Percentiles rank a stretch among this genome's conserved stretches.
Evolutionary conservation across 2,113 vertebrate genomes (phyloP).

Genomic region (Penelope pileata): DNA sequence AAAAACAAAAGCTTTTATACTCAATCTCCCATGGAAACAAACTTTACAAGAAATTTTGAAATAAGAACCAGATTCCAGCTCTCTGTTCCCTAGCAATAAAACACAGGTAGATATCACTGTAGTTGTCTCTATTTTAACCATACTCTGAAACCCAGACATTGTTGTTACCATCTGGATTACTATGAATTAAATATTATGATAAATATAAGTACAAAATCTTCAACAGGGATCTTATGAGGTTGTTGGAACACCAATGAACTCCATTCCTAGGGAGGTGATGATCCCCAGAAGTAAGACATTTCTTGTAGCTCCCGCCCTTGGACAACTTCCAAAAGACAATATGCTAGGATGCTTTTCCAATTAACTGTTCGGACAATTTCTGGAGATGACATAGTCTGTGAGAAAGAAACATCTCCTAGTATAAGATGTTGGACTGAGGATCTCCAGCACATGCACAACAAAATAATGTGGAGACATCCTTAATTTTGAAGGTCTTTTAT

Average conservation of each 20-base stretch:
- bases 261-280: neutral
- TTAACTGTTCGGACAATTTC: neutral
- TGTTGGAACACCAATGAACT: neutral
- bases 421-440: neutral
- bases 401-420: neutral
- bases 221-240: neutral
- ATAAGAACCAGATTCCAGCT: neutral
- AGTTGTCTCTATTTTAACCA: neutral
- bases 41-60: neutral
- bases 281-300: neutral
- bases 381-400: neutral
- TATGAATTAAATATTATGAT: neutral
- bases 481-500: neutral
- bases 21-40: neutral
- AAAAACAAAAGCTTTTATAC: neutral
- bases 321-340: neutral
- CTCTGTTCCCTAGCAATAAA: neutral
- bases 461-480: neutral
- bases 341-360: neutral
- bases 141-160: neutral
- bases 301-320: neutral
- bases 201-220: neutral
- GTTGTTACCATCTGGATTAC: neutral
- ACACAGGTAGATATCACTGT: neutral
- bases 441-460: accelerated